These are phyloP conservation scores for Caerostris darwini DNA, from an alignment of 1,140 invertebrate genomes.

Conservation along the genomic window DNA sequence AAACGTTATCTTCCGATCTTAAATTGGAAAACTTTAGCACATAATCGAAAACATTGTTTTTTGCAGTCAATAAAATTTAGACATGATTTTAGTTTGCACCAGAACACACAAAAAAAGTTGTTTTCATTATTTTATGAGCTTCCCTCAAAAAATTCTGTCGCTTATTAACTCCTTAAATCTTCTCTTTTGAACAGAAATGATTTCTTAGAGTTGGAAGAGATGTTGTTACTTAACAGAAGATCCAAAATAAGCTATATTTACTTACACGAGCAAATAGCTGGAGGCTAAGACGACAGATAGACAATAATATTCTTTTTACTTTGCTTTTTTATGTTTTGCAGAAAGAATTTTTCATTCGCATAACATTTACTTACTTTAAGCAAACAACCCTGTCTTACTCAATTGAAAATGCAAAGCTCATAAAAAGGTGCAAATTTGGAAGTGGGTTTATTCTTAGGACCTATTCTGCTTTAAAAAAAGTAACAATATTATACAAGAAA, in stretches of 20 bases:
- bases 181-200: not conserved
- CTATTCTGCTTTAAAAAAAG: not conserved
- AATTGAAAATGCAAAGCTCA: not conserved
- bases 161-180: not conserved
- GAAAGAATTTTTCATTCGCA: not conserved
- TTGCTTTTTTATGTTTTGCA: not conserved
- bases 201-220: not conserved
- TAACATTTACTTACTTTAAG: not conserved
- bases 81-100: no score
- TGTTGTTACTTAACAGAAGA: not conserved
- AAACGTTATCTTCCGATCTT: not conserved
- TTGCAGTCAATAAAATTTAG: not conserved
- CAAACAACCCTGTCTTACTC: not conserved
- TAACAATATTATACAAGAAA: not conserved
- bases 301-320: not conserved
- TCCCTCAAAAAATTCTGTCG: not conserved
- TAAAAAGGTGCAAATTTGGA: not conserved
- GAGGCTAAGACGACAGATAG: not conserved
- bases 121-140: not conserved
- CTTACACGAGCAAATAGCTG: not conserved
- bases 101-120: not conserved
- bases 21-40: not conserved
- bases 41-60: not conserved
- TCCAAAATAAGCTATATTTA: not conserved
- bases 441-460: not conserved